Evolutionary conservation across 2,113 vertebrate species (phyloP), one percentile per base, ranked within the genome.

Genomic region (Scophthalmus maximus): DNA sequence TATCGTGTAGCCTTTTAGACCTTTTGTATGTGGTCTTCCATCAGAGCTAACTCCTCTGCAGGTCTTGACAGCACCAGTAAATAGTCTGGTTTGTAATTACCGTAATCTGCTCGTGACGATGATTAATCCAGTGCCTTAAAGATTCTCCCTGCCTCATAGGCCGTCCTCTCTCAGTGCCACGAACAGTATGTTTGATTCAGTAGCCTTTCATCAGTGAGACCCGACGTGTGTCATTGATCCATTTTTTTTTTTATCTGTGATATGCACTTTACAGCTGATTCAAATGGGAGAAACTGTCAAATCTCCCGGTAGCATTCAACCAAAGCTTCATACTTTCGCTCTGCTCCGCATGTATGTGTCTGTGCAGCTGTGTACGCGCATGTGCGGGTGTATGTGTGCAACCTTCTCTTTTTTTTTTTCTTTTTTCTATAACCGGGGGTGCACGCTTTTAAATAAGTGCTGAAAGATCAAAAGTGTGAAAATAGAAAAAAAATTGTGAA

Each of bases 251-350:
- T 83, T 84, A 83, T 91, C 91, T 92, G 87, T 93, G 86, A 92
- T 90, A 93, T 93, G 93, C 93, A 94, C 93, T 94, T 94, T 94
- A 94, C 89, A 91, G 84, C 88, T 87, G 78, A 88, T 89, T 87
- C 57, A 69, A 88, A 79, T 58, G 89, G 88, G 91, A 89, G 73
- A 77, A 82, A 75, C 68, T 69, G 71, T 83, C 65, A 68, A 32
- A 52, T 86, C 88, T 91, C 90, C 84, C 87, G 78, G 92, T 94
- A 94, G 93, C 93, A 93, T 91, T 90, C 91, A 91, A 92, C 92
- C 92, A 94, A 93, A 93, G 90, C 93, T 93, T 93, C 85, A 86
- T 76, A 76, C 78, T 83, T 32, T 87, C 81, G 79, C 59, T 86
- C 76, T 87, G 72, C 73, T 78, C 42, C 78, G 47, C 72, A 23